Base-by-base conservation (phyloP, 2,888 invertebrate species). In the Diarsia dahlii region DNA sequence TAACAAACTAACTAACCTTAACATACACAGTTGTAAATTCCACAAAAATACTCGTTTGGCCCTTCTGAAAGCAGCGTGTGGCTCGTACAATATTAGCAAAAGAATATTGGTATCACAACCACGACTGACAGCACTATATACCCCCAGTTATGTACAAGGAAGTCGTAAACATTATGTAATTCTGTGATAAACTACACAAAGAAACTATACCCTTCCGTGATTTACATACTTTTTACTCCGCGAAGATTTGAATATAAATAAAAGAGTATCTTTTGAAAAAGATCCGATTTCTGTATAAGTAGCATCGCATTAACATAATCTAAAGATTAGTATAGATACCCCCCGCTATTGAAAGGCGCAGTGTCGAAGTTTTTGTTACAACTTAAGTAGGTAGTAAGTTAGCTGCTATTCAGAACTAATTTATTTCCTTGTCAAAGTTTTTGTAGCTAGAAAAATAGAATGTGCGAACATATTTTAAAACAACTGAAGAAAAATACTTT, bases 261-360 rank as follows among this genome's bases (percentile, higher is more conserved):
- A 85, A 81, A 85, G 80, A 79, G 82, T 81, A 85, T 80, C 84
- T 81, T 81, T 84, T 83, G 86, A 87, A 88, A 87, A 88, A 89
- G 88, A 88, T 87, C 84, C 81, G 80, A 85, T 81, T 83, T 70
- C 66, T 74, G 74, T 70, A 89, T 89, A 90, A 90, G 88, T 90
- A 90, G 88, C 82, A 88, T 85, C 71, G 84, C 85, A 92, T 94
- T 92, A 90, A 85, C 93, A 92, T 94, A 93, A 92, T 92, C 91
- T 81, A 76, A 74, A 89, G 92, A 91, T 91, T 91, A 87, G 82
- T 80, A 89, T 79, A 83, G 70, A 80, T 81, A 86, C 84, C 74
- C 82, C 84, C 34, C 81, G 81, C 73, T 65, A 71, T 72, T 74
- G 74, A 63, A 74, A 71, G 75, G 78, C 76, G 84, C 82, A 80